Conservation (phyloP, 2,888 invertebrate species). For the Harmothoe impar region DNA sequence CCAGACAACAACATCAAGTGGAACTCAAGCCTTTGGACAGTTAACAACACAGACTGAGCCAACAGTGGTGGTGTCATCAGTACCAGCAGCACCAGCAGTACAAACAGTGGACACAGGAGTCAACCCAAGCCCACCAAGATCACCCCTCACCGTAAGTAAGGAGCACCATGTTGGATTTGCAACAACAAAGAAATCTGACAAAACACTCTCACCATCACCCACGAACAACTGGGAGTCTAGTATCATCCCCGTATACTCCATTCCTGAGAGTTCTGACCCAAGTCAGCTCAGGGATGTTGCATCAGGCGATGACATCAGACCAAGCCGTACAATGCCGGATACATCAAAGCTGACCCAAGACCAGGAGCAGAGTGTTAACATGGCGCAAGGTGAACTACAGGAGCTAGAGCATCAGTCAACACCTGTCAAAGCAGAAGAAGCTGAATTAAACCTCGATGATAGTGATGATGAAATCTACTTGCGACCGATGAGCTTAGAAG, state of each 20-base stretch:
- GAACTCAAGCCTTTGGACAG: not conserved
- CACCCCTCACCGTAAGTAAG: not conserved
- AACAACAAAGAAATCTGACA: not conserved
- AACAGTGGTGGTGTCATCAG: not conserved
- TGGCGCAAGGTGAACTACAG: not conserved
- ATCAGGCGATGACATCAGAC: constrained; percentile 7
- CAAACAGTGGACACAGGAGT: constrained; percentile 65
- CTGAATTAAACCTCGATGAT: not conserved
- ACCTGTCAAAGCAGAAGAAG: not conserved
- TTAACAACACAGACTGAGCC: constrained; percentile 49
- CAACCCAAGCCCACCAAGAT: constrained; percentile 67
- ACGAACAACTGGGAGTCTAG: not conserved
- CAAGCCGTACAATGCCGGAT: not conserved
- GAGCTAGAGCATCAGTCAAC: not conserved
- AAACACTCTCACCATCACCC: not conserved
- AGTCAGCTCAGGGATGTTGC: no score
- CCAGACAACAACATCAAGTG: not conserved
- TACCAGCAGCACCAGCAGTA: constrained; percentile 15
- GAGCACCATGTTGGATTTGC: not conserved
- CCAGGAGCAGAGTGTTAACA: no score
- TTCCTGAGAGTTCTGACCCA: not conserved
- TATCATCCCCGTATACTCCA: not conserved
- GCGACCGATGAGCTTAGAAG: constrained; percentile 25
- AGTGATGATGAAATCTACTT: constrained; percentile 20
- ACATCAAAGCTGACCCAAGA: no score